Evolutionary conservation across 2,888 invertebrate genomes (phyloP).

Genomic region (Polyploca ridens): DNA sequence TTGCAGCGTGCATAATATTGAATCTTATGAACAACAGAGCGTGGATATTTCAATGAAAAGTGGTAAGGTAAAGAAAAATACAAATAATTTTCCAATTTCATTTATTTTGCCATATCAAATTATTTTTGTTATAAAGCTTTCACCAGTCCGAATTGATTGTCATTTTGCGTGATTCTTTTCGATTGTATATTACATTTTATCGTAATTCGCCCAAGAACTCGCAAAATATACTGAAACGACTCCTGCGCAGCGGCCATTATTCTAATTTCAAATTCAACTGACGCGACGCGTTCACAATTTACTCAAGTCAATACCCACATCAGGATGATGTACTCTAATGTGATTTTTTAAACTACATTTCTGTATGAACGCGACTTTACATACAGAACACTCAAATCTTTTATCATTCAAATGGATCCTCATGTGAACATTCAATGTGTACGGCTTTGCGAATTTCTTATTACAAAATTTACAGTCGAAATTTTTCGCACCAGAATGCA

Average conservation of each 20-base stretch:
- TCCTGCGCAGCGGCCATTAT: background rate
- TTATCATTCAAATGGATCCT: conserved; percentile 52
- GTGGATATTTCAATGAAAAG: no score
- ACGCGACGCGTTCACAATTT: conserved; percentile 4
- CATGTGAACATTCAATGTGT: conserved; percentile 46
- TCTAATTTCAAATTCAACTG: background rate
- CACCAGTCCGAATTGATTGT: no score
- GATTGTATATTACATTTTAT: no score
- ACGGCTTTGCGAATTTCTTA: conserved; percentile 48
- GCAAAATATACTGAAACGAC: background rate
- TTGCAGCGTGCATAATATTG: no score
- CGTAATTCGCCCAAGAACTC: background rate
- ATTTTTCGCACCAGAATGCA: conserved; percentile 49
- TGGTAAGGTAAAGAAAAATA: no score
- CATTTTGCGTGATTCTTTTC: no score
- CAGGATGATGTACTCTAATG: conserved; percentile 17
- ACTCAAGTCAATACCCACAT: background rate
- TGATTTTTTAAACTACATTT: conserved; percentile 54
- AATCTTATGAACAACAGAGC: no score
- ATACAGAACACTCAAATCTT: conserved; percentile 42
- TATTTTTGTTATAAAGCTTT: no score
- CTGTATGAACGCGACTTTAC: conserved; percentile 50
- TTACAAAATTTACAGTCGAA: conserved; percentile 66
- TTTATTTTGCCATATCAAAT: no score
- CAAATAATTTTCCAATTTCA: no score